These are phyloP conservation scores for Sitobion miscanthi DNA, from an alignment of 1,140 invertebrate genomes.

Conservation along the genomic window DNA sequence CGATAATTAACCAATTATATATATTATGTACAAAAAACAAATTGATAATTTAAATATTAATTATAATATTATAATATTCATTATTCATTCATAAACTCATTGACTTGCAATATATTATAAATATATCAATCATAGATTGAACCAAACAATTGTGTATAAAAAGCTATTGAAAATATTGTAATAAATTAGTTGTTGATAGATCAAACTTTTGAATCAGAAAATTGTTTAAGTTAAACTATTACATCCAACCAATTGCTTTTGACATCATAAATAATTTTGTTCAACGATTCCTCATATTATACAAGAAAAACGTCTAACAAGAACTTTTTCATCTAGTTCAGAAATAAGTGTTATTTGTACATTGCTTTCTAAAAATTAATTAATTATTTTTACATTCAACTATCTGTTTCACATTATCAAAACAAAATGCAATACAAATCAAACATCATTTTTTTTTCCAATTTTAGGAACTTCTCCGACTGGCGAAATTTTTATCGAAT, in stretches of 20 bases:
- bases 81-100: too few relatives aligned
- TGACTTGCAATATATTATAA: not conserved
- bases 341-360: too few relatives aligned
- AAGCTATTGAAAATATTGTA: not conserved
- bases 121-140: not conserved
- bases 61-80: too few relatives aligned
- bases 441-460: not conserved
- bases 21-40: not conserved
- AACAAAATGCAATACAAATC: not conserved
- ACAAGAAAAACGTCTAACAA: not conserved
- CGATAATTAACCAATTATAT: not conserved
- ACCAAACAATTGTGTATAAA: not conserved
- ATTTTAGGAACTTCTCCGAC: conserved; percentile 63
- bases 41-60: not conserved
- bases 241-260: not conserved
- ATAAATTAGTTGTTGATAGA: not conserved
- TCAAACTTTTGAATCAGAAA: not conserved
- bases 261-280: too few relatives aligned
- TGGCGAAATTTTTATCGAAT: conserved; percentile 66
- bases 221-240: too few relatives aligned
- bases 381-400: not conserved
- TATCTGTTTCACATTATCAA: not conserved
- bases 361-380: not conserved
- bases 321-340: not conserved
- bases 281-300: too few relatives aligned